Evolutionary conservation across 2,888 invertebrate species (phyloP), one percentile per base, ranked within the genome.

Genomic region (Venustoraphidia nigricollis): DNA sequence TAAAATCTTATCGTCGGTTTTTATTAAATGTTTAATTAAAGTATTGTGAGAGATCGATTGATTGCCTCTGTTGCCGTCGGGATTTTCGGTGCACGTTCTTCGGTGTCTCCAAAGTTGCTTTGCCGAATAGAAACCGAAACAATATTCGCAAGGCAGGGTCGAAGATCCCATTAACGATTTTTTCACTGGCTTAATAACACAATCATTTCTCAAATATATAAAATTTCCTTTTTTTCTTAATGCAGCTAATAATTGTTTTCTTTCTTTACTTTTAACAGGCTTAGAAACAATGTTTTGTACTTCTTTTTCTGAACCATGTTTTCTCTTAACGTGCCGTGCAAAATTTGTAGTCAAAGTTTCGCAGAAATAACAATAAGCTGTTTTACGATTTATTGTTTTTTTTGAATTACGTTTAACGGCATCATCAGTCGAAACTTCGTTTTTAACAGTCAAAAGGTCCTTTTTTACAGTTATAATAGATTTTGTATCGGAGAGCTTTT

Each of bases 61-160:
- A 36, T 11, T 27, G 10, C 27, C 40, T 9, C 8, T 41, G 10
- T 10, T 13, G 35, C 36, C 10, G 11, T 14, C 36, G 10, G 37
- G 46, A 40, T 50, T 46, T 38, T 34, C 38, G 9, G 10, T 27
- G 44, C 52, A 53, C 36, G 34, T 50, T 40, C 53, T 56, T 52
- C 51, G 53, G 43, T 58, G 57, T 17, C 54, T 40, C 48, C 52
- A 55, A 14, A 58, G 49, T 11, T 50, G 47, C 48, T 55, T 55
- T 14, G 52, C 27, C 2, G 54, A 52, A 52, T 51, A 58, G 46
- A 52, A 57, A 4, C 58, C 58, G 11, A 56, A 45, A 48, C 58
- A 58, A 46, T 53, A 41, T 39, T 17, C 38, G 46, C 56, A 57
- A 8, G 55, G 53, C 34, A 17, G n/a, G n/a, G n/a, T n/a, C n/a